phyloP scores from a whole-genome alignment of 2,113 vertebrate species.

The Toxostoma redivivum region DNA sequence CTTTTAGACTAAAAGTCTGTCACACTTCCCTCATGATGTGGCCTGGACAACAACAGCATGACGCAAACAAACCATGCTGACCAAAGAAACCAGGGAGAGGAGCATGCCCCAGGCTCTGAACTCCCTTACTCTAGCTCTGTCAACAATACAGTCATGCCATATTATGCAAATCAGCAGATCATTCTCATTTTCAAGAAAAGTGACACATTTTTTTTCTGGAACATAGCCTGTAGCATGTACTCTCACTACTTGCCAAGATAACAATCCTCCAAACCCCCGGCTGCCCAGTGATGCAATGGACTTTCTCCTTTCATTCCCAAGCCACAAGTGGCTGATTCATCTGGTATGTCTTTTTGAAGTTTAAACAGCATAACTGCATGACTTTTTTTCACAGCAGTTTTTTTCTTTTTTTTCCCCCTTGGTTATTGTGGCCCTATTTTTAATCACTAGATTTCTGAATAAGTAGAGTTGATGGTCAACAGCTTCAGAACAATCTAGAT shows the following conservation, averaged over 20 bases:
- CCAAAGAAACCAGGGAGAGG: neutral
- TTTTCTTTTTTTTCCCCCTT: neutral
- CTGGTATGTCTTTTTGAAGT: neutral
- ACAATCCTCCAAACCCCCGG: neutral
- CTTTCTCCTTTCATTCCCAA: constrained; percentile 2
- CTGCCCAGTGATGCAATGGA: neutral
- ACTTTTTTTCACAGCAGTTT: neutral
- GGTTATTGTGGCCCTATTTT: neutral
- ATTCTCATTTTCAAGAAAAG: constrained; percentile 39
- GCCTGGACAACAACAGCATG: neutral
- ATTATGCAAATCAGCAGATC: constrained; percentile 2
- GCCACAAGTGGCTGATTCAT: neutral
- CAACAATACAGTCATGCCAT: neutral
- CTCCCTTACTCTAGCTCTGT: neutral
- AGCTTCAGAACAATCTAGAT: neutral
- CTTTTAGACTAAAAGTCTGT: neutral
- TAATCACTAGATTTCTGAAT: neutral
- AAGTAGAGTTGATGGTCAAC: neutral
- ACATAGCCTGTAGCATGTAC: neutral
- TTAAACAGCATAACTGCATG: neutral
- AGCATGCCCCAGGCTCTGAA: neutral
- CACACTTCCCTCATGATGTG: neutral
- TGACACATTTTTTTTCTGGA: constrained; percentile 14
- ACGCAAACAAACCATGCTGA: neutral
- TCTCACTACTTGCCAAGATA: neutral